phyloP scores from a whole-genome alignment of 2,888 invertebrate species.

The Abscondita cerata region DNA sequence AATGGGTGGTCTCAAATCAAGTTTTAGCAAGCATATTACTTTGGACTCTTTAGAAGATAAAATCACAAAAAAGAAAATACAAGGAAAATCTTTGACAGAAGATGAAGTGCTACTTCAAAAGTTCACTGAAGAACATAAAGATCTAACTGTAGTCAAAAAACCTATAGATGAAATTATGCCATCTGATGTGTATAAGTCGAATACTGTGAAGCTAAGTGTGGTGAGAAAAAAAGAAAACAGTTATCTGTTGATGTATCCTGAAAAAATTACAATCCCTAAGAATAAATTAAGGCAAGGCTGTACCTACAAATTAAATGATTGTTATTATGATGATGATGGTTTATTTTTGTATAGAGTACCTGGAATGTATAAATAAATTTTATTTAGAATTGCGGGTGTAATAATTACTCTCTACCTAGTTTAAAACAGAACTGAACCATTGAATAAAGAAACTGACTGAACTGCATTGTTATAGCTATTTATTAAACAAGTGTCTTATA shows the following conservation, averaged over 20 bases:
- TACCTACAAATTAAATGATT: conserved; percentile 78
- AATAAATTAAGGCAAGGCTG: conserved; percentile 68
- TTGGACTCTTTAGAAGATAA: conserved; percentile 17
- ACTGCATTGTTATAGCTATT: too few species aligned
- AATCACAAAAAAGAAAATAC: conserved; percentile 17
- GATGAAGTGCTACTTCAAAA: conserved; percentile 41
- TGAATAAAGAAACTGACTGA: too few species aligned
- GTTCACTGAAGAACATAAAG: conserved; percentile 47
- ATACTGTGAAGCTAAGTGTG: conserved; percentile 9
- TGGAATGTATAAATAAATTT: conserved; percentile 63
- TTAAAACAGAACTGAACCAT: too few species aligned
- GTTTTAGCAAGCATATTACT: conserved; percentile 23
- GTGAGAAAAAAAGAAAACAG: conserved; percentile 40
- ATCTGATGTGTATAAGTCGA: conserved; percentile 22
- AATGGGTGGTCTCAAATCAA: neutral
- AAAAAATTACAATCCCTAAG: conserved; percentile 74
- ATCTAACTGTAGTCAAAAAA: neutral
- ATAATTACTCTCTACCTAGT: too few species aligned
- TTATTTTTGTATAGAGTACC: conserved; percentile 80
- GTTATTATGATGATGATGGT: conserved; percentile 83
- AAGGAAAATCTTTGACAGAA: conserved; percentile 14
- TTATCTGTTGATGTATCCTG: conserved; percentile 60
- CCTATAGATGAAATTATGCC: neutral
- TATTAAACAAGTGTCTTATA: too few species aligned
- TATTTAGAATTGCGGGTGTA: too few species aligned